phyloP scores from a whole-genome alignment of 2,888 invertebrate genomes.

The Nomada flava region DNA sequence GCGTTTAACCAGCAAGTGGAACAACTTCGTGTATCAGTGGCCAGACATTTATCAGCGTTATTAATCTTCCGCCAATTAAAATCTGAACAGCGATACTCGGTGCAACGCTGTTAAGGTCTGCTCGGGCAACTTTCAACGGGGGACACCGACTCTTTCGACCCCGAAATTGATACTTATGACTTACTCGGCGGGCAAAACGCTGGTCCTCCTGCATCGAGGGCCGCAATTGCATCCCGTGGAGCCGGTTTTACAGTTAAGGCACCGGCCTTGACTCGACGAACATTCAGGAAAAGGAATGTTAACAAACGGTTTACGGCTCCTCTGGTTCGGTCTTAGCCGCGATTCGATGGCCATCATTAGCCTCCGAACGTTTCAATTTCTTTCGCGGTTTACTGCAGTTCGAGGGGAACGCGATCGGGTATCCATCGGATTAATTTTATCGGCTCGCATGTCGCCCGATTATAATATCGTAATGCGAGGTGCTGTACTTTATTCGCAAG shows the following conservation, averaged over 20 bases:
- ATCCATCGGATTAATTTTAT: slow-evolving; percentile 12
- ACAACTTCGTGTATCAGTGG: no score
- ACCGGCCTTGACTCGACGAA: slow-evolving; percentile 60
- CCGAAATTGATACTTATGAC: slow-evolving; percentile 41
- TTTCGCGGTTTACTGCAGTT: slow-evolving; percentile 16
- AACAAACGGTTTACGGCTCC: slow-evolving; percentile 49
- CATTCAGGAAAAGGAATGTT: slow-evolving; percentile 61
- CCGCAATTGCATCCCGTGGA: slow-evolving; percentile 54
- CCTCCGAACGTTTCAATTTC: slow-evolving; percentile 27
- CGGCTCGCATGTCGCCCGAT: background rate
- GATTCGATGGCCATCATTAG: slow-evolving; percentile 29
- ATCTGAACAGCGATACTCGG: background rate
- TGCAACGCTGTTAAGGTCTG: background rate
- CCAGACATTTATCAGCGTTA: background rate
- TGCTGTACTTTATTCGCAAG: background rate
- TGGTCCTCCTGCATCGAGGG: slow-evolving; percentile 34
- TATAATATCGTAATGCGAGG: background rate
- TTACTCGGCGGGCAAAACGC: slow-evolving; percentile 34
- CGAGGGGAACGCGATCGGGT: background rate
- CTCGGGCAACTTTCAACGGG: slow-evolving; percentile 3
- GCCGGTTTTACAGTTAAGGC: slow-evolving; percentile 63
- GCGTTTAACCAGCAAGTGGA: no score
- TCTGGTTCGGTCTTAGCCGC: slow-evolving; percentile 14
- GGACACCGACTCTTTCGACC: slow-evolving; percentile 16
- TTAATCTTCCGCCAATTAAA: background rate